Evolutionary conservation across 1,140 invertebrate species (phyloP).

Genomic region (Bombus confusus): DNA sequence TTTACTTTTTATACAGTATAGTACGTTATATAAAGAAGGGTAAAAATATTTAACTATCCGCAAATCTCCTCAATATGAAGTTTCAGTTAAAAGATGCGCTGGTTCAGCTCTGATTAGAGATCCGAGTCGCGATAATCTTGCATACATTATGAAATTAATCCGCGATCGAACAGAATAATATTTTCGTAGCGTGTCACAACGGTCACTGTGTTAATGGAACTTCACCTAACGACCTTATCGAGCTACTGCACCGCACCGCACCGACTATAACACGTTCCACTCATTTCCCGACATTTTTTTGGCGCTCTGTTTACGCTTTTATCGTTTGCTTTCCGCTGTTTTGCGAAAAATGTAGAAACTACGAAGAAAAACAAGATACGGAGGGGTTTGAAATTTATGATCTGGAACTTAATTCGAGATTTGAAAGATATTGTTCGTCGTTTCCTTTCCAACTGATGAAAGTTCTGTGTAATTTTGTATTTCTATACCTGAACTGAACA

Average conservation of each 20-base stretch:
- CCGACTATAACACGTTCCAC: background rate
- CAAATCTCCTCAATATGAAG: too few relatives aligned
- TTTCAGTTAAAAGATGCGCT: too few relatives aligned
- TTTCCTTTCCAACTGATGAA: background rate
- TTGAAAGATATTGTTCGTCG: background rate
- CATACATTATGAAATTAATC: constrained; percentile 6
- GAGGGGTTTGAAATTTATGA: background rate
- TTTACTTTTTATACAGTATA: too few relatives aligned
- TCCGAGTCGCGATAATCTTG: background rate
- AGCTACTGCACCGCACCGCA: too few relatives aligned
- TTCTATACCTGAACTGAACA: too few relatives aligned
- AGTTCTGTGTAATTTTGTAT: background rate
- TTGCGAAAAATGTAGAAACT: background rate
- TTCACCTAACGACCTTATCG: constrained; percentile 14
- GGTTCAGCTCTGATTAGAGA: too few relatives aligned
- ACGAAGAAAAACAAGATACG: background rate
- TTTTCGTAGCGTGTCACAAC: background rate
- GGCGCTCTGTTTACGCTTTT: background rate
- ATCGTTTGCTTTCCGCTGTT: background rate
- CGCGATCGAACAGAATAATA: background rate
- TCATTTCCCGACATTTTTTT: constrained; percentile 2
- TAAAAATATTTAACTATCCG: too few relatives aligned
- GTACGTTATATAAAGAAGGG: too few relatives aligned
- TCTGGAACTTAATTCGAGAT: background rate
- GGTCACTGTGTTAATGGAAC: background rate